A percentile compares a stretch with the other conserved stretches of the same genome.
phyloP scores from a whole-genome alignment of 2,888 invertebrate genomes.

The Rhamphomyia laevipes region DNA sequence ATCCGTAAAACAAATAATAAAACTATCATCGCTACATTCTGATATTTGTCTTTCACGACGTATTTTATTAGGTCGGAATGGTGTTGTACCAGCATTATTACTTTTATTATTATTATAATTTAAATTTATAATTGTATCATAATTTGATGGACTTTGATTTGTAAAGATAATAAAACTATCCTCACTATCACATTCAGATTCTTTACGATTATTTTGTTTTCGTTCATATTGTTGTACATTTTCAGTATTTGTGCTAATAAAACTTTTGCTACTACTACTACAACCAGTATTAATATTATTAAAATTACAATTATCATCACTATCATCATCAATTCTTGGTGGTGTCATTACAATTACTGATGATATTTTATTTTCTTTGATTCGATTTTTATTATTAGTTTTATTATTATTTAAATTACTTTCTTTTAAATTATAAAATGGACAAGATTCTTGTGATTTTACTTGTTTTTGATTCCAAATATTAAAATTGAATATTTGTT shows the following conservation, averaged over 20 bases:
- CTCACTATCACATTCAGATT: conserved; percentile 10
- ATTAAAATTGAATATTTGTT: conserved; percentile 5
- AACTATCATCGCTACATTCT: conserved; percentile 23
- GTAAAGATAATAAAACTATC: conserved; percentile 14
- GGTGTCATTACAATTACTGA: background rate
- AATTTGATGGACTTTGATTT: conserved; percentile 1
- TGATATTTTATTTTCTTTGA: background rate
- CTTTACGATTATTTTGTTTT: background rate
- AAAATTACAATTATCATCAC: too few relatives aligned
- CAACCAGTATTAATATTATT: too few relatives aligned
- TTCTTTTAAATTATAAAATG: background rate
- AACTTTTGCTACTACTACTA: too few relatives aligned
- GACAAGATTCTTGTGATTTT: conserved; percentile 9
- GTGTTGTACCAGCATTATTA: background rate
- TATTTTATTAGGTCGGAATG: background rate
- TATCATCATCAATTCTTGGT: too few relatives aligned
- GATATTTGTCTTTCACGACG: conserved; percentile 18
- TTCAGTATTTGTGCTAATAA: background rate
- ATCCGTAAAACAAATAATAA: conserved; percentile 19
- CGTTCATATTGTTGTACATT: background rate
- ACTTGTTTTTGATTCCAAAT: conserved; percentile 3
- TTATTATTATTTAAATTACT: background rate
- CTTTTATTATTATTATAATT: background rate
- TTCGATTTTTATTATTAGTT: background rate
- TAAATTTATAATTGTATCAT: conserved; percentile 3